These are phyloP conservation scores for Luffia ferchaultella DNA, from an alignment of 2,888 invertebrate genomes.

Conservation along the genomic window DNA sequence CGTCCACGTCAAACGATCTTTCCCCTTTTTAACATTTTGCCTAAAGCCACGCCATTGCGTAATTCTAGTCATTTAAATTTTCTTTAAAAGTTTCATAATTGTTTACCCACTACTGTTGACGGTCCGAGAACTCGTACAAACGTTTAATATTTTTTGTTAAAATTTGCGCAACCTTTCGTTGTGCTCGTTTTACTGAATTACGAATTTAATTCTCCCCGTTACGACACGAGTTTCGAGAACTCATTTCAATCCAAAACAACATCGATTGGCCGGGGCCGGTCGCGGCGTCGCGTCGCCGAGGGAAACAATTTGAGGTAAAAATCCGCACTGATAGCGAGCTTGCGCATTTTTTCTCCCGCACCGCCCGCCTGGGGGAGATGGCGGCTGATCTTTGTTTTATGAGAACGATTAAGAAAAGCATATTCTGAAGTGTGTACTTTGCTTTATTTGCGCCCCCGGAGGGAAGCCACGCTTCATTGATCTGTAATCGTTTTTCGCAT, in stretches of 20 bases:
- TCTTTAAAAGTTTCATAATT: no score
- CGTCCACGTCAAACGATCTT: neutral
- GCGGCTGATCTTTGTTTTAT: slow-evolving; percentile 64
- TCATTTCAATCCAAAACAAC: slow-evolving; percentile 39
- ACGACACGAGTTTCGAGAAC: neutral
- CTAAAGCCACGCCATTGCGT: no score
- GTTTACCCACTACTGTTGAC: no score
- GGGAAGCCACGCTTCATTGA: slow-evolving; percentile 62
- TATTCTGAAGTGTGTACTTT: slow-evolving; percentile 63
- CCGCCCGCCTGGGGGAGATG: slow-evolving; percentile 47
- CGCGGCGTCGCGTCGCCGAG: slow-evolving; percentile 18
- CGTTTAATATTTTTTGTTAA: no score
- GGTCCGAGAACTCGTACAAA: no score
- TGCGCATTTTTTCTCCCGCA: slow-evolving; percentile 35
- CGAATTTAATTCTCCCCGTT: neutral
- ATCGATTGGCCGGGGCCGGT: slow-evolving; percentile 42
- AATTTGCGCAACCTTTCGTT: no score
- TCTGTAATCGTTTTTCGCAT: slow-evolving; percentile 63
- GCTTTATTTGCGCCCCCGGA: slow-evolving; percentile 60
- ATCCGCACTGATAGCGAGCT: slow-evolving; percentile 40
- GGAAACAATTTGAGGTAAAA: slow-evolving; percentile 54
- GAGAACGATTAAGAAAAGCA: slow-evolving; percentile 68
- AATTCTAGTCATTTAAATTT: no score
- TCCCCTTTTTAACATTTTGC: no score
- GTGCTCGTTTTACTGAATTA: no score